A percentile compares a stretch with the other conserved stretches of the same genome.
These are phyloP conservation scores for Acanthurus lineatus DNA, from an alignment of 2,797 vertebrate species.

Conservation along the genomic window DNA sequence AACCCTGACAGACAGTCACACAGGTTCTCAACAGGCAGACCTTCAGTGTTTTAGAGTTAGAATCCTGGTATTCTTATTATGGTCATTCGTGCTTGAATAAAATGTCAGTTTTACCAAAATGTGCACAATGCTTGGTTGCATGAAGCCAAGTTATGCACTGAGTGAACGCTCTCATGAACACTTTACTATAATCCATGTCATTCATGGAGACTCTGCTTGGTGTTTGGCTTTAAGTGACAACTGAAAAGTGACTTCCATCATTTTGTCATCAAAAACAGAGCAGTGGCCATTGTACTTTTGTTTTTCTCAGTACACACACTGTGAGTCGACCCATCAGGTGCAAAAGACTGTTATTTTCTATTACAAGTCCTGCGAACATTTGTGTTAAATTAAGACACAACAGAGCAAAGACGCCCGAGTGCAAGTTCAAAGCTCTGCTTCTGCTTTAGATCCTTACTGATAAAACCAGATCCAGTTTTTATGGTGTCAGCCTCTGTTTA, in stretches of 20 bases:
- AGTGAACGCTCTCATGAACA: slow-evolving; percentile 20
- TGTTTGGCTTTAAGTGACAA: slow-evolving; percentile 49
- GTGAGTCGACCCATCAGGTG: background rate
- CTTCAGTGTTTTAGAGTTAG: slow-evolving; percentile 11
- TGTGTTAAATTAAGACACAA: slow-evolving; percentile 67
- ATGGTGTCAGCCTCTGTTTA: slow-evolving; percentile 67
- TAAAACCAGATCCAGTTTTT: slow-evolving; percentile 66
- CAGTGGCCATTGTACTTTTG: background rate
- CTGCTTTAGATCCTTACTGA: slow-evolving; percentile 59
- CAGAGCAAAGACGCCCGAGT: slow-evolving; percentile 51
- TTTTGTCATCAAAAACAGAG: slow-evolving; percentile 30
- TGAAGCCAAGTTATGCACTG: slow-evolving; percentile 28
- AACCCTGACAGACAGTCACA: background rate
- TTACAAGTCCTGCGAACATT: slow-evolving; percentile 37
- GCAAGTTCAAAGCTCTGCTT: slow-evolving; percentile 64
- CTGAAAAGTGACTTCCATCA: slow-evolving; percentile 36
- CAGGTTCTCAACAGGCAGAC: slow-evolving; percentile 10
- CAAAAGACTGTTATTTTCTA: slow-evolving; percentile 35
- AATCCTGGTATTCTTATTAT: slow-evolving; percentile 42
- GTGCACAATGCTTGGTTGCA: slow-evolving; percentile 39
- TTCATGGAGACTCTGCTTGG: slow-evolving; percentile 23
- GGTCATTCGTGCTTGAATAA: slow-evolving; percentile 34
- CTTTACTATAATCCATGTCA: slow-evolving; percentile 11
- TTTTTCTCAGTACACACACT: slow-evolving; percentile 24
- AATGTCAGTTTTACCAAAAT: slow-evolving; percentile 38